A percentile compares a stretch with the other conserved stretches of the same genome.
Evolutionary conservation across 2,888 invertebrate species (phyloP).

Genomic region (Cheilosia vernalis): DNA sequence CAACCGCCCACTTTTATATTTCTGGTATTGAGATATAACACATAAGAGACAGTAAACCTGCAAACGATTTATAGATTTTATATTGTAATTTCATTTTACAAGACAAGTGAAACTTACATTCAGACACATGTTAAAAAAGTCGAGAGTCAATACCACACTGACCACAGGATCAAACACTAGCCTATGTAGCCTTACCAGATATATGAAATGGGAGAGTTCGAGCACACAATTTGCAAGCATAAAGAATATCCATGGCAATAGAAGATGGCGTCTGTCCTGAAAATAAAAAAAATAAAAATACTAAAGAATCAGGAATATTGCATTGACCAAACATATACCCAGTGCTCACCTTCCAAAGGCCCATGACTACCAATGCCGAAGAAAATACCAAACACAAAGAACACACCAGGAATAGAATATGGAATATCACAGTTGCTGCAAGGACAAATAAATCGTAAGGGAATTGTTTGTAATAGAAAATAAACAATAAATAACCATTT

Average conservation of each 20-base stretch:
- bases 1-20: slow-evolving; percentile 81
- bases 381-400: slow-evolving; percentile 88
- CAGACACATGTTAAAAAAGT: slow-evolving; percentile 90
- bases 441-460: slow-evolving; percentile 75
- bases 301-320: neutral
- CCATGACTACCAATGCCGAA: slow-evolving; percentile 87
- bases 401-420: slow-evolving; percentile 87
- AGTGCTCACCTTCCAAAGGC: slow-evolving; percentile 87
- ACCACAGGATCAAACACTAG: slow-evolving; percentile 89
- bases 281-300: neutral
- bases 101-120: slow-evolving; percentile 86
- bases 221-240: slow-evolving; percentile 87
- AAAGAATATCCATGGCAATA: slow-evolving; percentile 90
- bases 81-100: neutral
- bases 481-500: neutral
- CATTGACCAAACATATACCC: neutral
- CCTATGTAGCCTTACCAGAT: slow-evolving; percentile 87
- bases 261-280: slow-evolving; percentile 88
- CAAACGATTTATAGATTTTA: slow-evolving; percentile 73
- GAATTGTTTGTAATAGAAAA: neutral
- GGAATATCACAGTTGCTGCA: slow-evolving; percentile 89
- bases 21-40: slow-evolving; percentile 94
- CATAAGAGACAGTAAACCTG: slow-evolving; percentile 92
- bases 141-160: slow-evolving; percentile 90
- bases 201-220: slow-evolving; percentile 87